Base-by-base conservation (phyloP, 2,797 vertebrate genomes). In the Serranus cabrilla region DNA sequence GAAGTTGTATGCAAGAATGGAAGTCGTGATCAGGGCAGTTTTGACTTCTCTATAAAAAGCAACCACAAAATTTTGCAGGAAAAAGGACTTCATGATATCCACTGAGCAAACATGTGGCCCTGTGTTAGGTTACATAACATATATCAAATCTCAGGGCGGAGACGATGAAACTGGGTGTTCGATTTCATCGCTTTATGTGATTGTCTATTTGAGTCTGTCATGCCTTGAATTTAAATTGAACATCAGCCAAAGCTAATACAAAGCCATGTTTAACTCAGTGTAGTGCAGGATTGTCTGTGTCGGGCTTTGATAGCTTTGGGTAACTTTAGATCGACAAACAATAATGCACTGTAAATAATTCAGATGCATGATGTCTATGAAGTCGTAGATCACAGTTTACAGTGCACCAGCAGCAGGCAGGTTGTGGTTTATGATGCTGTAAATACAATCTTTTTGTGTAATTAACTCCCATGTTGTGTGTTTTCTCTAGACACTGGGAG, bases 401-500 rank as follows among this genome's bases (percentile, higher is more conserved):
- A 17, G 10, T 37, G 3, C 39, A 74, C 6, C 40, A 43, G 25
- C 2, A 56, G 5, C 9, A 42, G 14, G 45, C 60, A 56, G 34
- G 4, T 50, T 17, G n/a, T 45, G 2, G 14, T 39, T 55, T 40
- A 27, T 47, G 12, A 37, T 62, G 37, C 27, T 1, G 39, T 47
- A 13, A 70, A 54, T 34, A 34, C 21, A 23, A 14, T n/a, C 5
- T 5, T 34, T 27, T 37, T 49, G 14, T 61, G 13, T 58, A 12
- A 17, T 45, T 51, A 25, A 34, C 45, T 12, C 47, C 13, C n/a
- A 12, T 10, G 17, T 61, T 68, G 52, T 89, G 49, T 90, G 52
- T 88, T 78, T 86, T 63, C 50, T 80, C 2, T 79, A 99, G 98
- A 87, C 96, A 97, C 84, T 94, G 92, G 93, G 97, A 99, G 72